Base-by-base conservation (phyloP, 2,888 invertebrate species). In the Cosmorhoe ocellata region DNA sequence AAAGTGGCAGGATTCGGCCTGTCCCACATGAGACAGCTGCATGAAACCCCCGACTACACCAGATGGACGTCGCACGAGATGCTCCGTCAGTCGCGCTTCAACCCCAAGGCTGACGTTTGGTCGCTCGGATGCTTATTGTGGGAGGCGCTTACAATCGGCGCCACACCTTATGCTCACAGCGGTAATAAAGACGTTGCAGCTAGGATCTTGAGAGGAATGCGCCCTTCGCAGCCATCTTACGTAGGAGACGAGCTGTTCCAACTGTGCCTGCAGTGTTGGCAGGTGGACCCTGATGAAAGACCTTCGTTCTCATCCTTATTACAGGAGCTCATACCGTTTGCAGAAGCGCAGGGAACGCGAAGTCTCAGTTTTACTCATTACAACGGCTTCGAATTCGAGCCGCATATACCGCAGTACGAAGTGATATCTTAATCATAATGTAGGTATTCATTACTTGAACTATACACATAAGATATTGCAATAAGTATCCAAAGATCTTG, bases 241-340 rank as follows among this genome's bases (percentile, higher is more conserved):
- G 92, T 95, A 18, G 94, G 93, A 13, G 95, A 95, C 72, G 95
- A 95, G 62, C 82, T 97, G 22, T 96, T 96, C 79, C 96, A 97
- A 77, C 81, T 96, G 48, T 93, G 96, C 84, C 84, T 95, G 34
- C 94, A 96, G 69, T 97, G 97, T 71, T 97, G 97, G 97, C 95
- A 95, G 74, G 82, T 93, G 10, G 95, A 96, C 77, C 92, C 94
- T 8, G 95, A 95, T 52, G 97, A 97, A 71, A 90, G 97, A 61
- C 96, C 95, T 0, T 88, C 91, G 7, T 96, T 95, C 68, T 86
- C 91, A 2, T 92, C 93, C 53, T 86, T 96, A 11, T 79, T 91
- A 3, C 88, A 76, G 33, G 84, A 87, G 41, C 64, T 91, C n/a
- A 66, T 69, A n/a, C 79, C 81, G 0, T 77, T 87, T 10, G 71